Evolutionary conservation across 2,113 vertebrate genomes (phyloP).

Genomic region (western clawed frog (Xenopus tropicalis)): DNA sequence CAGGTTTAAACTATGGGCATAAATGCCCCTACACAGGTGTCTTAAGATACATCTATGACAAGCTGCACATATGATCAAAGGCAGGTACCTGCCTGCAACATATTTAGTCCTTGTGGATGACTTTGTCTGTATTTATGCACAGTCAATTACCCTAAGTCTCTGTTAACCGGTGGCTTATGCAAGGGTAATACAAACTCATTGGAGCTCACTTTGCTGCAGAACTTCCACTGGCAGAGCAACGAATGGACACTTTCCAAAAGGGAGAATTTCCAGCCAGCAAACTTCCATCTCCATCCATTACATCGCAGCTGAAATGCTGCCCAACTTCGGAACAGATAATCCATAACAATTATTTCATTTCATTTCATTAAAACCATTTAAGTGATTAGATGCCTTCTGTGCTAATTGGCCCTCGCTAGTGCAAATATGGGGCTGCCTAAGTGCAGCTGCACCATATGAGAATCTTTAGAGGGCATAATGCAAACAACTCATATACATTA

Average conservation of each 20-base stretch:
- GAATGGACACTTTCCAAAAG: constrained; percentile 27
- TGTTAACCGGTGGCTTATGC: neutral
- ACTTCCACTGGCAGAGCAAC: constrained; percentile 2
- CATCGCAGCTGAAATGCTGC: constrained; percentile 24
- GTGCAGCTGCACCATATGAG: constrained; percentile 2
- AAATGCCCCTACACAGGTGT: no score
- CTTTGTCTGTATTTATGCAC: neutral
- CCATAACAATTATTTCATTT: constrained; percentile 43
- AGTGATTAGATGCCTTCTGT: constrained; percentile 35
- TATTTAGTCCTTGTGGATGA: no score
- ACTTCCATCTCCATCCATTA: constrained; percentile 24
- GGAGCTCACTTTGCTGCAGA: constrained; percentile 6
- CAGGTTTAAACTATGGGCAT: no score
- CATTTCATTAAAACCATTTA: constrained; percentile 42
- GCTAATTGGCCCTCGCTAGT: constrained; percentile 32
- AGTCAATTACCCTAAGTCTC: constrained; percentile 43
- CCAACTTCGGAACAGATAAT: constrained; percentile 31
- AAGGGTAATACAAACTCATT: neutral
- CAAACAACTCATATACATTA: constrained; percentile 3
- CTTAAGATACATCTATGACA: no score
- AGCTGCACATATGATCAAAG: no score
- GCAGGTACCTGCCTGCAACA: no score
- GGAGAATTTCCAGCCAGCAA: constrained; percentile 16
- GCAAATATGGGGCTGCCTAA: neutral
- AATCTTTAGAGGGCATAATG: constrained; percentile 30